Evolutionary conservation across 2,797 vertebrate species (phyloP), one percentile per base, ranked within the genome.

Genomic region (Lophotriccus pileatus): DNA sequence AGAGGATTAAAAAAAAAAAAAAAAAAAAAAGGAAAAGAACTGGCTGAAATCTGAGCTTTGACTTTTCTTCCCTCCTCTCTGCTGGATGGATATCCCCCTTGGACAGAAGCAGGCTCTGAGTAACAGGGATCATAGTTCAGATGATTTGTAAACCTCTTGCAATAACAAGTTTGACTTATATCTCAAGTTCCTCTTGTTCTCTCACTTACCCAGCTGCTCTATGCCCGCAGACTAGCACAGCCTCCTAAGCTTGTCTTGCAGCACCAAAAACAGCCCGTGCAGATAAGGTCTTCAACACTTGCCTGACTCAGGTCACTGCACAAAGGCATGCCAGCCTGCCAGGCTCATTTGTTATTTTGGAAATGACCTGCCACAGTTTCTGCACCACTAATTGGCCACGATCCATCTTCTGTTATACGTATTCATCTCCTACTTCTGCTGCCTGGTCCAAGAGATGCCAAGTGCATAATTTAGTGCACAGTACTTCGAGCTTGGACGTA

Each of bases 281-380:
- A 49, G 37, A 34, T 36, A 89, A 92, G 93, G 52, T 85, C 85
- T 82, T 94, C 55, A 21, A 86, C 78, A 49, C 70, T 89, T 24
- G 25, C 73, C 83, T 89, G 96, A 88, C 93, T 93, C 90, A 94
- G 90, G 84, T 95, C 88, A 86, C 75, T 80, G 81, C 78, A 91
- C 87, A 95, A 95, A 96, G 63, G 46, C 69, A 43, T 84, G 84
- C 86, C 79, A 89, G 44, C 52, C 78, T 72, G 66, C 93, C 96
- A 95, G 82, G 76, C 62, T 90, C 89, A 91, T 97, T 96, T 90
- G 67, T 95, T 97, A 90, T 85, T 77, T 93, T 96, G 94, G 92
- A 95, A 95, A 94, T 87, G 78, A 95, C 87, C 75, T 2, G 1
- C 53, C 88, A 60, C 6, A 30, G 89, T 94, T 97, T 94, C 94